These are phyloP conservation scores for Pheosia tremula DNA, from an alignment of 2,888 invertebrate species.

Conservation along the genomic window DNA sequence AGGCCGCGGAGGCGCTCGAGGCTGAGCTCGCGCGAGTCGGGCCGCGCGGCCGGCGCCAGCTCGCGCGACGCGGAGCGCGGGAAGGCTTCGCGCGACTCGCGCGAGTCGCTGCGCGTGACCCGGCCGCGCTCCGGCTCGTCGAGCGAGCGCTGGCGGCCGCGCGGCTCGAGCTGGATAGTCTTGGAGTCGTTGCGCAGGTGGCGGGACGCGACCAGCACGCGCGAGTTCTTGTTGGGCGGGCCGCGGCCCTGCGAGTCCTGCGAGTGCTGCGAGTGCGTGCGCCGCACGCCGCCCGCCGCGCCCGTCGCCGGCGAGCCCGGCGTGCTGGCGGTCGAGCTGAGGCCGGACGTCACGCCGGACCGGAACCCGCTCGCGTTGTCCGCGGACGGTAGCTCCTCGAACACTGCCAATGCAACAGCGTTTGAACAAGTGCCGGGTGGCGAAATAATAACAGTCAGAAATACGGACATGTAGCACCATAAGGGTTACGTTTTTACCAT, in stretches of 20 bases:
- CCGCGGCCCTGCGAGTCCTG: slow-evolving; percentile 56
- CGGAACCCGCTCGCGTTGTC: slow-evolving; percentile 80
- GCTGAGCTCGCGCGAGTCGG: slow-evolving; percentile 78
- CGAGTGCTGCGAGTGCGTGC: slow-evolving; percentile 76
- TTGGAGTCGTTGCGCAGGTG: slow-evolving; percentile 86
- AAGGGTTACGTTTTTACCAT: no score
- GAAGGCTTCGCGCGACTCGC: slow-evolving; percentile 55
- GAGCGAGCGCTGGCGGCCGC: slow-evolving; percentile 73
- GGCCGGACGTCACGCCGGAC: slow-evolving; percentile 69
- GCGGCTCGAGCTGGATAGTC: slow-evolving; percentile 86
- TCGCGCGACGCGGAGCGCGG: slow-evolving; percentile 58
- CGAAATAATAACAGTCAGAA: no score
- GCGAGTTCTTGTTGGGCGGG: slow-evolving; percentile 51
- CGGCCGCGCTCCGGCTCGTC: slow-evolving; percentile 60
- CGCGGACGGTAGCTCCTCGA: slow-evolving; percentile 88
- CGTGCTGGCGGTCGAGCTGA: slow-evolving; percentile 68
- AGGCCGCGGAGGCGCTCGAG: slow-evolving; percentile 76
- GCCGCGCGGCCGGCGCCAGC: slow-evolving; percentile 77
- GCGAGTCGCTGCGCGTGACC: slow-evolving; percentile 51
- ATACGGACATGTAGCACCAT: no score
- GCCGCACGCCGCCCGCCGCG: slow-evolving; percentile 51
- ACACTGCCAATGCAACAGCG: slow-evolving; percentile 84
- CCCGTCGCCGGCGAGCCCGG: slow-evolving; percentile 58
- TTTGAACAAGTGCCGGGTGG: not conserved
- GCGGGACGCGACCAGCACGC: slow-evolving; percentile 79